phyloP scores from a whole-genome alignment of 2,113 vertebrate species.

The Rhinopithecus roxellana region DNA sequence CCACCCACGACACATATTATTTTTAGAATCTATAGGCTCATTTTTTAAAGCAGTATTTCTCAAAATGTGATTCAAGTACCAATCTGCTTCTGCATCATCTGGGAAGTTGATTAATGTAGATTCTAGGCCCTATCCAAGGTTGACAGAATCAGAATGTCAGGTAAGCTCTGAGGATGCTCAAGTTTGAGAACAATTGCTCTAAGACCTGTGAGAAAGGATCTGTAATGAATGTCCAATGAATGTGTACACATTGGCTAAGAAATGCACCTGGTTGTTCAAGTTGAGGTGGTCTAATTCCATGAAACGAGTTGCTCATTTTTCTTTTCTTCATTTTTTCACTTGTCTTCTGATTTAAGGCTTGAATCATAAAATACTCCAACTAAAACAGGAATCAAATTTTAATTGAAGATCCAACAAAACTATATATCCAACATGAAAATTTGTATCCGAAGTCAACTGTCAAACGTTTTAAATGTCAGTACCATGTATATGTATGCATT shows the following conservation, averaged over 20 bases:
- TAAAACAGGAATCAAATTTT: slow-evolving; percentile 78
- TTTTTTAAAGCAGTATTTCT: not conserved
- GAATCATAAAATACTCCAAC: slow-evolving; percentile 99
- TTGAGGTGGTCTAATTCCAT: slow-evolving; percentile 91
- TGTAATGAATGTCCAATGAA: not conserved
- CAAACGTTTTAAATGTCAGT: not conserved
- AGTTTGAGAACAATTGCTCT: not conserved
- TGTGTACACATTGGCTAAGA: not conserved
- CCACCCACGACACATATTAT: not conserved
- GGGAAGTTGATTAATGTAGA: not conserved
- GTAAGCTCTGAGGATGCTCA: not conserved
- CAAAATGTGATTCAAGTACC: not conserved
- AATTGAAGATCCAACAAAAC: not conserved
- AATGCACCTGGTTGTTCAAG: slow-evolving; percentile 94
- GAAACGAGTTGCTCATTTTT: slow-evolving; percentile 87
- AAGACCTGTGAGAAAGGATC: not conserved
- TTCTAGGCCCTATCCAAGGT: not conserved
- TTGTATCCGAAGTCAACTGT: not conserved
- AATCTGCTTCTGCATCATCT: not conserved
- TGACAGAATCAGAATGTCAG: not conserved
- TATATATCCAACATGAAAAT: not conserved
- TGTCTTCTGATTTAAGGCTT: slow-evolving; percentile 96
- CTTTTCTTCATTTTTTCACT: slow-evolving; percentile 92
- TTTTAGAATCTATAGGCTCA: not conserved
- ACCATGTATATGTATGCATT: not conserved